Conservation (phyloP, 1,140 invertebrate species). For the Conopomorpha cramerella region DNA sequence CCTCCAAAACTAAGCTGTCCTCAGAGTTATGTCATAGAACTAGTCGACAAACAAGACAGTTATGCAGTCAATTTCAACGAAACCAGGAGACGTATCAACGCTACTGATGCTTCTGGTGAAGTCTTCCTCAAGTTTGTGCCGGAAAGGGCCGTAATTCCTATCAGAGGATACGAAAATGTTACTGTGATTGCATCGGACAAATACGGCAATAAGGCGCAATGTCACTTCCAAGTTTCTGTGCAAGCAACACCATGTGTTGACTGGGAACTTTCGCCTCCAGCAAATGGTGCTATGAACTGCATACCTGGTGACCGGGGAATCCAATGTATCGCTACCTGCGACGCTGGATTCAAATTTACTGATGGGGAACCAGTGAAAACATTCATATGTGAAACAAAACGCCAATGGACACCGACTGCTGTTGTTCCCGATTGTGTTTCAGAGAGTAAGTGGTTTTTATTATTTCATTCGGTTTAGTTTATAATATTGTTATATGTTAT, state of each 20-base stretch:
- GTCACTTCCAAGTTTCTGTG: constrained; percentile 91
- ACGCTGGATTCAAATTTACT: constrained; percentile 88
- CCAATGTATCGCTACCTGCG: constrained; percentile 90
- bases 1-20: constrained; percentile 93
- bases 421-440: constrained; percentile 94
- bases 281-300: constrained; percentile 88
- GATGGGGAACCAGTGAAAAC: constrained; percentile 86
- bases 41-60: constrained; percentile 87
- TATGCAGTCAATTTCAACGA: constrained; percentile 94
- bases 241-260: constrained; percentile 93
- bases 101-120: constrained; percentile 87
- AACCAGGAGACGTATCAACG: constrained; percentile 82
- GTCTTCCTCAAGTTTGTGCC: constrained; percentile 84
- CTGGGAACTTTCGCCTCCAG: constrained; percentile 88
- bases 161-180: constrained; percentile 93
- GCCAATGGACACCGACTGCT: constrained; percentile 80
- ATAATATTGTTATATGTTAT: background rate
- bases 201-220: constrained; percentile 87
- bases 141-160: constrained; percentile 83
- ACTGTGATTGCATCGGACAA: constrained; percentile 89
- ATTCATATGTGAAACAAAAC: constrained; percentile 80
- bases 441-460: constrained; percentile 77
- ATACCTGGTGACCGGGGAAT: constrained; percentile 78
- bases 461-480: background rate
- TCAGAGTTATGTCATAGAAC: constrained; percentile 92